These are phyloP conservation scores for Penelope pileata DNA, from an alignment of 2,113 vertebrate genomes.

Conservation along the genomic window DNA sequence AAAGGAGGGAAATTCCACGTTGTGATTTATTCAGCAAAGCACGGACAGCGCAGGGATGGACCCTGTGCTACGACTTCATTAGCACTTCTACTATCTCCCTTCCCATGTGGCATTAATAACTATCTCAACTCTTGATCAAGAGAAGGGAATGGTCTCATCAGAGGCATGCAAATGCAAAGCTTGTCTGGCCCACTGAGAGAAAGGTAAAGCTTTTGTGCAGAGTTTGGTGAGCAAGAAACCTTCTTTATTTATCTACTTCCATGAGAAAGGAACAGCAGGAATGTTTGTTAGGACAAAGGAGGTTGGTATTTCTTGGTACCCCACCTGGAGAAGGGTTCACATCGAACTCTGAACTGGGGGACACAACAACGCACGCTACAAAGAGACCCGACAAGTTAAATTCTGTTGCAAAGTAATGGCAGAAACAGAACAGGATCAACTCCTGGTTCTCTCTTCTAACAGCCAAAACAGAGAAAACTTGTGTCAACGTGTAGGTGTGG, in stretches of 20 bases:
- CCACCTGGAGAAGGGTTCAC: background rate
- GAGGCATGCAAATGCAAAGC: background rate
- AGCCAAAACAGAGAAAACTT: background rate
- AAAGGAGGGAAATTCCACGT: background rate
- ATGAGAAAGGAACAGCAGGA: background rate
- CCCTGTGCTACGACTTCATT: background rate
- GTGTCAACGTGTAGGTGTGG: background rate
- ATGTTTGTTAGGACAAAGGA: background rate
- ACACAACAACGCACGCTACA: accelerated
- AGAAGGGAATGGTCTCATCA: background rate
- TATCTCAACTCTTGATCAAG: background rate
- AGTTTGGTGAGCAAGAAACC: background rate
- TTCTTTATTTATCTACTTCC: background rate
- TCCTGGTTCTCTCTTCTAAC: background rate
- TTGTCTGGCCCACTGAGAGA: background rate
- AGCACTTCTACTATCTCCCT: background rate
- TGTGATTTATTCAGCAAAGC: background rate
- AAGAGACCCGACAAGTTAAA: background rate
- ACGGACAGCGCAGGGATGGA: background rate
- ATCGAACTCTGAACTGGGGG: background rate
- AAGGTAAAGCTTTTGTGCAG: background rate
- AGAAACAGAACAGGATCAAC: background rate
- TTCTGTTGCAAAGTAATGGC: background rate
- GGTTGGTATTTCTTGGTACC: background rate
- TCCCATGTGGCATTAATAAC: background rate